These are phyloP conservation scores for Philaenus spumarius DNA, from an alignment of 1,140 invertebrate genomes.

Conservation along the genomic window DNA sequence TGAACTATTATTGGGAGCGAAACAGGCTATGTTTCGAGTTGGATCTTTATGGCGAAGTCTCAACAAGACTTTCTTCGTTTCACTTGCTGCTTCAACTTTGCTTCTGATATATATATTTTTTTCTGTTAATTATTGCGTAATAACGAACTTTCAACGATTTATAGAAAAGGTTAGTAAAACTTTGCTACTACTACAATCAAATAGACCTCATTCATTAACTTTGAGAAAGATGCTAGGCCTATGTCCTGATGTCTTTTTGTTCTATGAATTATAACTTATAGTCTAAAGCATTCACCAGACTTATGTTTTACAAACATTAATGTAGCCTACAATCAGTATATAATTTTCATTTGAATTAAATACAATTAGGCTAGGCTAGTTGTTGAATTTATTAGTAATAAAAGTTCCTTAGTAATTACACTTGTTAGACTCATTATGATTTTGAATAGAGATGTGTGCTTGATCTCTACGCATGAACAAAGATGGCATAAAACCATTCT, in stretches of 20 bases:
- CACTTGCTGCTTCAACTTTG: neutral
- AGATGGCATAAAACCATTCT: too few relatives aligned
- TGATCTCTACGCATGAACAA: too few relatives aligned
- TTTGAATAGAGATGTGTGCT: too few relatives aligned
- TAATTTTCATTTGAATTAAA: neutral
- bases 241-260: neutral
- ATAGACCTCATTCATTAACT: neutral
- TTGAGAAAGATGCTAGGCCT: neutral
- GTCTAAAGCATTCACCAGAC: neutral
- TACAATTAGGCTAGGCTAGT: too few relatives aligned
- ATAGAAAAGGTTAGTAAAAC: neutral
- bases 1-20: too few relatives aligned
- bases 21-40: conserved; percentile 19
- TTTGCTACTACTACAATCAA: neutral
- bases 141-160: conserved; percentile 4
- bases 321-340: neutral
- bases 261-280: too few relatives aligned
- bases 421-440: too few relatives aligned
- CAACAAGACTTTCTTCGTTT: conserved; percentile 3
- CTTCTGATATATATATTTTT: neutral
- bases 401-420: too few relatives aligned
- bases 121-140: conserved; percentile 4
- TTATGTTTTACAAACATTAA: neutral
- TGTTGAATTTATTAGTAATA: too few relatives aligned
- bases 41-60: neutral